These are phyloP conservation scores for Hirtodrosophila alboralis DNA, from an alignment of 2,888 invertebrate species.

Conservation along the genomic window DNA sequence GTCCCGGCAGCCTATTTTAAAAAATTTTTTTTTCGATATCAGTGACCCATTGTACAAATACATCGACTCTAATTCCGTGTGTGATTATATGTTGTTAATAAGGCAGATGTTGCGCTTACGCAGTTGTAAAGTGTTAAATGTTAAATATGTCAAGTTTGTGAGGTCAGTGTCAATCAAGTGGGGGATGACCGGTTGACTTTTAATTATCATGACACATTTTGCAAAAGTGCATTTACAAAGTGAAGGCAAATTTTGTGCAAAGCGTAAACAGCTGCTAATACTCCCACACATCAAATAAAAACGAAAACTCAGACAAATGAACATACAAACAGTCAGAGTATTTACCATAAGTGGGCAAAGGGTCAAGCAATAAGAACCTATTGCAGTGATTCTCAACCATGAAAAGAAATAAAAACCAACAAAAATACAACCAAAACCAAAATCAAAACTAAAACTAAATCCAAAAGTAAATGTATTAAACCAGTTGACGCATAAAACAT, in stretches of 20 bases:
- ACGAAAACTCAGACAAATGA: not conserved
- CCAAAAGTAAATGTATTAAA: slow-evolving; percentile 2
- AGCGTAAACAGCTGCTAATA: slow-evolving; percentile 14
- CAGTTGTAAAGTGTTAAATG: slow-evolving; percentile 13
- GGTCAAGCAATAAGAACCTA: slow-evolving; percentile 10
- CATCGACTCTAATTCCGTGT: too few relatives aligned
- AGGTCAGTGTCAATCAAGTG: not conserved
- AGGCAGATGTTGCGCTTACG: slow-evolving; percentile 30
- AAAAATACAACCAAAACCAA: too few relatives aligned
- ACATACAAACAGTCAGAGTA: not conserved
- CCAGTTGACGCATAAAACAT: slow-evolving; percentile 58
- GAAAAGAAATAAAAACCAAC: slow-evolving; percentile 10
- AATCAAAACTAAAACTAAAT: not conserved
- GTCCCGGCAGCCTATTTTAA: too few relatives aligned
- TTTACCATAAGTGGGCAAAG: too few relatives aligned
- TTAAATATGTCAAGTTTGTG: slow-evolving; percentile 10
- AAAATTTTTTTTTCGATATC: too few relatives aligned
- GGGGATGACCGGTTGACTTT: too few relatives aligned
- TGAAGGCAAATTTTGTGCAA: not conserved
- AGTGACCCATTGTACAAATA: too few relatives aligned
- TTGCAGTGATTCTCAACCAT: slow-evolving; percentile 26
- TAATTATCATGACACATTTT: not conserved
- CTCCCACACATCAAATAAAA: slow-evolving; percentile 26
- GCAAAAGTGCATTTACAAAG: slow-evolving; percentile 22
- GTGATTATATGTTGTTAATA: not conserved